Base-by-base conservation (phyloP, 2,113 vertebrate species). In the Lagopus muta region DNA sequence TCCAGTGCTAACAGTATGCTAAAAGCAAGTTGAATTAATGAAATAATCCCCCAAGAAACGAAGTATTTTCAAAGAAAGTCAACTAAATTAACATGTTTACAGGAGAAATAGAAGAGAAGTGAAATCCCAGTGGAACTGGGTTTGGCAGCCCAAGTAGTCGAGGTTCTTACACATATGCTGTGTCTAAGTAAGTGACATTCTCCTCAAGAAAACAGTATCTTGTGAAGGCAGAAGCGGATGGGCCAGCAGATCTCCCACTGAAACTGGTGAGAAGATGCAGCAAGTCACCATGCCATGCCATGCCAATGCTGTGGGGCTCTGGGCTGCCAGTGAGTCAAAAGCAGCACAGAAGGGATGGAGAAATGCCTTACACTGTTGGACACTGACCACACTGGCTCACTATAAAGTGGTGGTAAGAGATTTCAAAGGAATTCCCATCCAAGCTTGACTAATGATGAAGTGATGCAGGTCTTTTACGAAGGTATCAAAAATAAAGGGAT, bases 341-440 rank as follows among this genome's bases (percentile, higher is more conserved):
- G 93, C 87, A 93, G 91, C 90, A 67, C 27, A 86, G 61, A 60
- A 89, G 64, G 82, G 80, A 80, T 62, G 84, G 47, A 88, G 58
- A 84, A 86, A 54, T 2, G 24, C 90, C 93, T 96, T 96, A 96
- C 90, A 1, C 69, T 64, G 18, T 81, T 42, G 50, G 10, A 38
- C 88, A 92, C 67, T 16, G 90, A 86, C 67, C 91, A 92, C 89
- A 47, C 5, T 4, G 75, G 89, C 89, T 82, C 70, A 45, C 85
- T 94, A 72, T 38, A 36, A 18, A 86, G 58, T 42, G 81, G 2
- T 21, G 36, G 5, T 92, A 91, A 91, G 36, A 84, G 65, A 80
- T 91, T 83, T 75, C 91, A 91, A 95, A 74, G 30, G 7, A 83
- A 90, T 81, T 91, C 83, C 88, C 93, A 95, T 97, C 95, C 94